Evolutionary conservation across 2,113 vertebrate species (phyloP).

Genomic region (Catagonus wagneri): DNA sequence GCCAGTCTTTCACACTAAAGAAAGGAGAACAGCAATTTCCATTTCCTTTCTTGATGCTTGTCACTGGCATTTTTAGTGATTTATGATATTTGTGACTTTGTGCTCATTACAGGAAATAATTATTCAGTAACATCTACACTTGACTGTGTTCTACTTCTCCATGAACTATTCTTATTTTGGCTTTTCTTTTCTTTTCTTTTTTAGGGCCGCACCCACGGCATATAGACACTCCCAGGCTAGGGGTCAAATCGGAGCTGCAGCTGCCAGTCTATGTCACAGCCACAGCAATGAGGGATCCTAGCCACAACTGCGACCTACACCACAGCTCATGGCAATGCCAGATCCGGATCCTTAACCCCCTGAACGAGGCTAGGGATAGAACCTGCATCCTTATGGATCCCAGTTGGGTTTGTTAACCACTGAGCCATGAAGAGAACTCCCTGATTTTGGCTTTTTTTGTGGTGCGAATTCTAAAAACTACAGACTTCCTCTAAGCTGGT

Average conservation of each 20-base stretch:
- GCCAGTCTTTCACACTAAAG: background rate
- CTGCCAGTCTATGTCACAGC: no score
- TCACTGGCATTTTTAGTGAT: constrained; percentile 59
- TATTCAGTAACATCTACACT: background rate
- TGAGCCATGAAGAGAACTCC: no score
- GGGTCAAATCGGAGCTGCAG: no score
- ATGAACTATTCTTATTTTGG: constrained; percentile 11
- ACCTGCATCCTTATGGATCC: no score
- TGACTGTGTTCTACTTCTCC: constrained; percentile 15
- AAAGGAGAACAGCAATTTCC: constrained; percentile 54
- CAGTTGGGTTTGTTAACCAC: no score
- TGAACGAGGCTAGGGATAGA: no score
- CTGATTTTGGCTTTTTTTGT: background rate
- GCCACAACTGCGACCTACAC: no score
- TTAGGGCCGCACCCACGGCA: no score
- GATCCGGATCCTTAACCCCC: no score
- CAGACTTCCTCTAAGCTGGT: background rate
- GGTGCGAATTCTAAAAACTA: background rate
- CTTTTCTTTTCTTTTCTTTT: background rate
- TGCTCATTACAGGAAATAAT: constrained; percentile 30
- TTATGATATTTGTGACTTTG: constrained; percentile 19
- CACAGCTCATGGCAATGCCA: no score
- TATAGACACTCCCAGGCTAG: no score
- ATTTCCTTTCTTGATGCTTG: constrained; percentile 50
- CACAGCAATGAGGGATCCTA: no score